phyloP scores from a whole-genome alignment of 2,113 vertebrate species.

The Campylorhamphus procurvoides region DNA sequence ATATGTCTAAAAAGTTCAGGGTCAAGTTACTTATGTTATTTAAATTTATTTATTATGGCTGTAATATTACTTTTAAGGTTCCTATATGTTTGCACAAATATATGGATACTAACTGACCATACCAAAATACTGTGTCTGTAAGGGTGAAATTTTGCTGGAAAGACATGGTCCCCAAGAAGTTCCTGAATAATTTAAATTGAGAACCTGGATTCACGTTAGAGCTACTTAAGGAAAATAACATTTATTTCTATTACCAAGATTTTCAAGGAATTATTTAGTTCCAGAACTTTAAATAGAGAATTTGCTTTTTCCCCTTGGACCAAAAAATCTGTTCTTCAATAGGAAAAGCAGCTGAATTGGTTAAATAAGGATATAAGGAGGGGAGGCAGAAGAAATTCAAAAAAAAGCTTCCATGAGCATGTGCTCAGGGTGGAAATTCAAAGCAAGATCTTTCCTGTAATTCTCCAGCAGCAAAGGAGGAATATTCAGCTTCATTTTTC shows the following conservation, averaged over 20 bases:
- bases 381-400: neutral
- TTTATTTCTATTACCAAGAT: neutral
- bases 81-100: neutral
- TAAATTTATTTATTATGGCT: neutral
- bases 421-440: neutral
- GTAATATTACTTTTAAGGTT: neutral
- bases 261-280: neutral
- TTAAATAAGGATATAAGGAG: neutral
- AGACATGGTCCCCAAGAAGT: neutral
- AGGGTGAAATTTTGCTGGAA: neutral
- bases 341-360: neutral
- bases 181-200: neutral
- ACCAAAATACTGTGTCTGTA: neutral
- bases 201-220: neutral
- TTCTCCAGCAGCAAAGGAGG: neutral
- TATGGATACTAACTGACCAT: neutral
- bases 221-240: neutral
- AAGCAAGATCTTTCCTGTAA: neutral
- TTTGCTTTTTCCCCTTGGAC: neutral
- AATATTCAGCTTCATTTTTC: neutral
- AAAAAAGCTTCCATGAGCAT: neutral
- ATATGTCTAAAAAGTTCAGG: neutral
- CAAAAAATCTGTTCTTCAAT: neutral
- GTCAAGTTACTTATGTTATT: neutral
- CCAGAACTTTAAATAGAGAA: neutral